Base-by-base conservation (phyloP, 2,113 vertebrate genomes). In the Epinephelus lanceolatus region DNA sequence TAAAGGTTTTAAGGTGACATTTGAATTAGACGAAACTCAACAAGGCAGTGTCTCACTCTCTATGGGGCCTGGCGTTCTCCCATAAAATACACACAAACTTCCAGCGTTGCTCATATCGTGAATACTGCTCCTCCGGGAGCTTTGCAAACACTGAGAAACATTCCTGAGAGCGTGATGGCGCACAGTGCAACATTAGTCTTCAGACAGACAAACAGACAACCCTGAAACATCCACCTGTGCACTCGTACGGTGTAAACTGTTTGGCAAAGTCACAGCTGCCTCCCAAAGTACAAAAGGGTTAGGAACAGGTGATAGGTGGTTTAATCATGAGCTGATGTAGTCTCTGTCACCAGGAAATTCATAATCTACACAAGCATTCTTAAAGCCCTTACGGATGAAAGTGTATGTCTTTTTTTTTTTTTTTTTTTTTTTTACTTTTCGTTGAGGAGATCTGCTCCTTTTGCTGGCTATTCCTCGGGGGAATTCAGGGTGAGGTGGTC, bases 1-100 rank as follows among this genome's bases (percentile, higher is more conserved):
- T 65, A 83, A 91, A 94, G 91, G 92, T 94, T 93, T 93, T 93
- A 93, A 85, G 78, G 86, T 87, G 83, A 90, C 62, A 79, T 93
- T 93, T 79, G 21, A 92, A 93, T 91, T 78, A 72, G 84, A 79
- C 78, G 71, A 73, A 80, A 80, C 7, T 17, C 27, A 86, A 85
- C 8, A 61, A 89, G 86, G 90, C 89, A 83, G 85, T 61, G 10
- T 85, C 57, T 86, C 59, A 25, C 68, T 76, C 72, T 81, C 47
- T 56, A 3, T 83, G 67, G 85, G 84, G 77, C 67, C 87, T 76
- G 74, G 72, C 47, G 49, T 84, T 75, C 45, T 87, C 83, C 55
- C 55, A 40, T 52, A 53, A 60, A 82, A 78, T 66, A 76, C 71
- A 70, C 80, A 86, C 81, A 72, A 69, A 61, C 83, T 78, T 89